These are phyloP conservation scores for Silurus asotus DNA, from an alignment of 2,113 vertebrate species.

Conservation along the genomic window DNA sequence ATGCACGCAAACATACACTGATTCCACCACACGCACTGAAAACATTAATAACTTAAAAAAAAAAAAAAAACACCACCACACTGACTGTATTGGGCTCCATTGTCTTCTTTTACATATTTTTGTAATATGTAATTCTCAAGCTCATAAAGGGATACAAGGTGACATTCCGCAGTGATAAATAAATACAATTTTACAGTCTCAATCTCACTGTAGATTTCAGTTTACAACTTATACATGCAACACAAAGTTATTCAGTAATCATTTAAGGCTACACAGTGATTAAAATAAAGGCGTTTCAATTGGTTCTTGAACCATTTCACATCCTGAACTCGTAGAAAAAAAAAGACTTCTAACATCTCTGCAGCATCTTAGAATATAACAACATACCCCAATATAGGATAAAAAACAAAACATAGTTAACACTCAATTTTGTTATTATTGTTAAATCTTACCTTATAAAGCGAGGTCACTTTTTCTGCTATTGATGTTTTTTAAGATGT, in stretches of 20 bases:
- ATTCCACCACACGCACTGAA: background rate
- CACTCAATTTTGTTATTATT: background rate
- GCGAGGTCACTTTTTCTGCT: constrained; percentile 39
- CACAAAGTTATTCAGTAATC: background rate
- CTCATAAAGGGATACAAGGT: background rate
- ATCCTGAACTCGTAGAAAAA: background rate
- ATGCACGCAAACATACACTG: constrained; percentile 36
- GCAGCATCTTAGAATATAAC: background rate
- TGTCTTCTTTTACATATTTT: background rate
- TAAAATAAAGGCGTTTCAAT: background rate
- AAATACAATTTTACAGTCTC: background rate
- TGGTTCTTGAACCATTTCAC: background rate
- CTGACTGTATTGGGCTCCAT: constrained; percentile 19
- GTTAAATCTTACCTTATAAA: constrained; percentile 54
- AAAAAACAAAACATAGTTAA: constrained; percentile 30
- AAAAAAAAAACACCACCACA: background rate
- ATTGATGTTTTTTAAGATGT: constrained; percentile 35
- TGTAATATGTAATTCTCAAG: too few species aligned
- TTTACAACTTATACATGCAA: background rate
- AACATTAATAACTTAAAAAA: background rate
- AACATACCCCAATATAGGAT: background rate
- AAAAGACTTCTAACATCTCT: background rate
- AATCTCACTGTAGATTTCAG: background rate
- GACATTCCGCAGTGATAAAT: background rate
- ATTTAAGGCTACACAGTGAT: too few species aligned